Evolutionary conservation across 1,140 invertebrate species (phyloP), one percentile per base, ranked within the genome.

Genomic region (Hermetia illucens): DNA sequence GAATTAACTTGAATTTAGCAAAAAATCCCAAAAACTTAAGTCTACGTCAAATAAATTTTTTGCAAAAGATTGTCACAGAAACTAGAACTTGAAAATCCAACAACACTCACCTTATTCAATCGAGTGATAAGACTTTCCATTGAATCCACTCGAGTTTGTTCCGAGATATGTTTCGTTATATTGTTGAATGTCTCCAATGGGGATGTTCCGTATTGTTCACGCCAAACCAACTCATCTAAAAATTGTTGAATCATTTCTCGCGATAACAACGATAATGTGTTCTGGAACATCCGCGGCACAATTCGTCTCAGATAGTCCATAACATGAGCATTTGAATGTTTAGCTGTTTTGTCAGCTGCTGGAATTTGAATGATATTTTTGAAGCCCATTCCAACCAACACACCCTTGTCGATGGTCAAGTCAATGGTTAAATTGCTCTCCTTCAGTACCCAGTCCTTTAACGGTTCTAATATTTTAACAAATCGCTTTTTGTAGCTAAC

Each of bases 281-380:
- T 89, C 66, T 89, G 79, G 59, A 89, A 91, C 83, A 89, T 89
- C 53, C 83, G 70, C 0, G 86, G 85, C 4, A 90, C 82, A 40
- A 88, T 82, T 42, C 79, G 72, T 27, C 83, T 64, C 24, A 91
- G 56, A 55, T 89, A 91, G 37, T 88, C 81, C 86, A 91, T 90
- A 4, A 90, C 79, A 22, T 77, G 75, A 4, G 74, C 72, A 53
- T 85, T 85, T 39, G 71, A 76, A 37, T 71, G 68, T 31, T 69
- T 61, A 15, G 68, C 68, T 21, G 65, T 58, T 4, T 66, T 63
- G 42, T 75, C 75, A 8, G 69, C 70, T 17, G 77, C 71, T 2
- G 75, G 68, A 0, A 73, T 71, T 47, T 86, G 82, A 2, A 71
- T 62, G 0, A 90, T 75, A 34, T 74, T 73, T 43, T 69, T 72